Conservation (phyloP, 2,797 vertebrate genomes). For the Mormyrus hasselquistii region DNA sequence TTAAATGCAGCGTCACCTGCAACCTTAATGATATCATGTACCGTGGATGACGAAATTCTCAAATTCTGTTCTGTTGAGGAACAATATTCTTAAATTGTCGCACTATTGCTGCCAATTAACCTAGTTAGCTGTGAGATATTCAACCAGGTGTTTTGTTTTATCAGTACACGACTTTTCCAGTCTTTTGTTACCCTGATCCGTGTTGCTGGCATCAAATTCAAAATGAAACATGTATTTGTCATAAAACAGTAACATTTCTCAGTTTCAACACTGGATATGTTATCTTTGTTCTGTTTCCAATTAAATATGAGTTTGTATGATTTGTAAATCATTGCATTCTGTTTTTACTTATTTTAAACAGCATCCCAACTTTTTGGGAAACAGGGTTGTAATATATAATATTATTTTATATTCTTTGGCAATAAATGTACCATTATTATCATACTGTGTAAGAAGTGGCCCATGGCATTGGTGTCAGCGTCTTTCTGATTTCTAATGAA, state of each 20-base stretch:
- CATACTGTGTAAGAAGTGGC: neutral
- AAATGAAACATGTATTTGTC: neutral
- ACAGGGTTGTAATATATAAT: neutral
- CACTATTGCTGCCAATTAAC: neutral
- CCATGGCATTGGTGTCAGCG: neutral
- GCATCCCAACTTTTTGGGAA: neutral
- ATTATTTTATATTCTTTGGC: neutral
- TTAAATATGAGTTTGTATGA: neutral
- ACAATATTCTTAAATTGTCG: neutral
- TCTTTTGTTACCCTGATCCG: neutral
- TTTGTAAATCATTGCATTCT: neutral
- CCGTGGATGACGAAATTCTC: neutral
- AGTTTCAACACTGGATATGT: neutral
- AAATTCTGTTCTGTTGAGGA: neutral
- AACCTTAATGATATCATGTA: neutral
- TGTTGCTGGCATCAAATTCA: neutral
- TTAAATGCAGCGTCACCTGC: neutral
- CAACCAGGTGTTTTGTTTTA: neutral
- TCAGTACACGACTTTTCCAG: neutral
- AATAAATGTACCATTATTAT: neutral
- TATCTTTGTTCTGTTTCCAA: neutral
- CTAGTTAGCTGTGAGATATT: neutral
- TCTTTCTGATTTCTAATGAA: neutral
- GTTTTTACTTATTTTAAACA: neutral
- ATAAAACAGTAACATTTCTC: neutral